Conservation (phyloP, 2,113 vertebrate genomes). For the Ahaetulla prasina region DNA sequence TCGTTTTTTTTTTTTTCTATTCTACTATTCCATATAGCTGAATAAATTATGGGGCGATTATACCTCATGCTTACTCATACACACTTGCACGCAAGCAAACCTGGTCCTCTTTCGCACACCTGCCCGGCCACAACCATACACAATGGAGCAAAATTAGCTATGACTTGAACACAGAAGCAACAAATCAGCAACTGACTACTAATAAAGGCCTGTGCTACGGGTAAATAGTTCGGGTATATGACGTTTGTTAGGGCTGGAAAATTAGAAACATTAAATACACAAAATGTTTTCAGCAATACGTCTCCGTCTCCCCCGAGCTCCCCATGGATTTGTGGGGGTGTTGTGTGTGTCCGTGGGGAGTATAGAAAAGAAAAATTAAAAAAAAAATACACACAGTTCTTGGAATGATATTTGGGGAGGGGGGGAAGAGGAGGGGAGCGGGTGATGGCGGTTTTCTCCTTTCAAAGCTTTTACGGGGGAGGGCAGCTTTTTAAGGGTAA, state of each 20-base stretch:
- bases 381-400: not conserved
- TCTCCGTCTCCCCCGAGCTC: not conserved
- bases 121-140: slow-evolving; percentile 48
- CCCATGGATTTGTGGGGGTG: slow-evolving; percentile 25
- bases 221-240: slow-evolving; percentile 66
- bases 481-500: not conserved
- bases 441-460: not conserved
- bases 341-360: not conserved
- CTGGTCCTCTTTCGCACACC: slow-evolving; percentile 42
- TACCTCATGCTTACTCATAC: slow-evolving; percentile 48
- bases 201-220: slow-evolving; percentile 66
- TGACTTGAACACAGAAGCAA: slow-evolving; percentile 83
- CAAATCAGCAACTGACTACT: slow-evolving; percentile 66
- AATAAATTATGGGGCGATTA: slow-evolving; percentile 99
- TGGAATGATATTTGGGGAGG: not conserved
- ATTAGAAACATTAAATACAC: slow-evolving; percentile 79
- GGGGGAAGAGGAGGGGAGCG: not conserved
- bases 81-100: slow-evolving; percentile 47
- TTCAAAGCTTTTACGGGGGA: not conserved
- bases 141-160: slow-evolving; percentile 69
- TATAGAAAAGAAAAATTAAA: not conserved
- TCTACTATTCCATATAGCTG: slow-evolving; percentile 98
- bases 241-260: slow-evolving; percentile 66
- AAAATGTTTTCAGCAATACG: slow-evolving; percentile 42
- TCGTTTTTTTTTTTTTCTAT: slow-evolving; percentile 74